Conservation (phyloP, 2,888 invertebrate genomes). For the Drosophila buzzatii region DNA sequence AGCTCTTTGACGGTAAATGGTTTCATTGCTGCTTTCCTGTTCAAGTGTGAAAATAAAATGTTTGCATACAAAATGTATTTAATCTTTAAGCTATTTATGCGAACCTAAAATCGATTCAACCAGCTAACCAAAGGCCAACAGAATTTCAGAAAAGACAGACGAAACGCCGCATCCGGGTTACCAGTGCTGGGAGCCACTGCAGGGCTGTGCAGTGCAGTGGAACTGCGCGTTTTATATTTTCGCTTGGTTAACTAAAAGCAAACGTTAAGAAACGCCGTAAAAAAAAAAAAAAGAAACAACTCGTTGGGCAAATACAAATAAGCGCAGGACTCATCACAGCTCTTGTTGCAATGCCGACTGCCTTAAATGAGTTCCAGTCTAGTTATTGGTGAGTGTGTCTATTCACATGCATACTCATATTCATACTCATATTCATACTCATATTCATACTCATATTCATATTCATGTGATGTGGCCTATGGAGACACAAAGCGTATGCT, state of each 20-base stretch:
- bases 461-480: neutral
- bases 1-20: neutral
- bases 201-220: neutral
- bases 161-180: neutral
- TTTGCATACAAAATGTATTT: neutral
- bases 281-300: neutral
- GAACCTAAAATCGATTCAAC: neutral
- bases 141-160: neutral
- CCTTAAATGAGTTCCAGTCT: neutral
- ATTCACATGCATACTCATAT: neutral
- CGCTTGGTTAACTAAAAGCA: slow-evolving; percentile 33
- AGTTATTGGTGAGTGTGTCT: slow-evolving; percentile 1
- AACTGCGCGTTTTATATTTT: slow-evolving; percentile 10
- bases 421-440: neutral
- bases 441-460: neutral
- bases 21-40: neutral
- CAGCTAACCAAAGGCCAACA: neutral
- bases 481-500: neutral
- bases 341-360: neutral
- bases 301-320: neutral
- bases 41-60: neutral
- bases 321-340: neutral
- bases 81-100: neutral
- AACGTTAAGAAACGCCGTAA: neutral
- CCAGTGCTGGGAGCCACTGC: neutral